A percentile compares a stretch with the other conserved stretches of the same genome.
phyloP scores from a whole-genome alignment of 2,888 invertebrate species.

The Drosophila borborema region DNA sequence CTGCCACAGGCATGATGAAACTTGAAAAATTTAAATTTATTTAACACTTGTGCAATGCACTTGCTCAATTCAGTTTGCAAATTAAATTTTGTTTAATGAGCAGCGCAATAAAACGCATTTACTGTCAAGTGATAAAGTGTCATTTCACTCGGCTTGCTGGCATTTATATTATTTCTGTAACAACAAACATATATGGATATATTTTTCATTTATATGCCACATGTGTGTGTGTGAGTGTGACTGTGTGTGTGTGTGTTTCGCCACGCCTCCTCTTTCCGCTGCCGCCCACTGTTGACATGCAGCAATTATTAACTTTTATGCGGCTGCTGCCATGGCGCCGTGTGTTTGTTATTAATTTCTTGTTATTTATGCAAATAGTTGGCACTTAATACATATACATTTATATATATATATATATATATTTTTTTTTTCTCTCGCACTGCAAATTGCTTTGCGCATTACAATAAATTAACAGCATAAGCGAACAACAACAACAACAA shows the following conservation, averaged over 20 bases:
- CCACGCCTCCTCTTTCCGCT: conserved; percentile 5
- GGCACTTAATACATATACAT: conserved; percentile 74
- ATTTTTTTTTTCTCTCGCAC: background rate
- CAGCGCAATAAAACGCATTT: conserved; percentile 80
- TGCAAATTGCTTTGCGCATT: conserved; percentile 72
- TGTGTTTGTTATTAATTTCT: conserved; percentile 81
- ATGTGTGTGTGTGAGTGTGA: conserved; percentile 5
- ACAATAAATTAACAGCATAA: conserved; percentile 75
- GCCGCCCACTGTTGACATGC: conserved; percentile 69
- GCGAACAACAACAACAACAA: conserved; percentile 31
- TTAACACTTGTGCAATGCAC: conserved; percentile 22
- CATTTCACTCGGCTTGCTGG: conserved; percentile 56
- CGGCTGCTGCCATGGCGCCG: conserved; percentile 78
- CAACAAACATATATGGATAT: conserved; percentile 4
- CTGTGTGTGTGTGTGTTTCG: conserved; percentile 16
- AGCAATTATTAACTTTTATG: conserved; percentile 81
- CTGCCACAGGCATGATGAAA: background rate
- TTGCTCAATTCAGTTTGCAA: conserved; percentile 40
- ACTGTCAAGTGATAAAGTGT: conserved; percentile 82
- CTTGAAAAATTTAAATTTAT: conserved; percentile 13
- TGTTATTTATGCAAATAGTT: conserved; percentile 82
- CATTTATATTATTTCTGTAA: conserved; percentile 35
- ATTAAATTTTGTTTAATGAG: conserved; percentile 82
- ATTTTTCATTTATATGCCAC: conserved; percentile 67
- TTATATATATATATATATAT: background rate